phyloP scores from a whole-genome alignment of 2,113 vertebrate genomes.

The Colius striatus region DNA sequence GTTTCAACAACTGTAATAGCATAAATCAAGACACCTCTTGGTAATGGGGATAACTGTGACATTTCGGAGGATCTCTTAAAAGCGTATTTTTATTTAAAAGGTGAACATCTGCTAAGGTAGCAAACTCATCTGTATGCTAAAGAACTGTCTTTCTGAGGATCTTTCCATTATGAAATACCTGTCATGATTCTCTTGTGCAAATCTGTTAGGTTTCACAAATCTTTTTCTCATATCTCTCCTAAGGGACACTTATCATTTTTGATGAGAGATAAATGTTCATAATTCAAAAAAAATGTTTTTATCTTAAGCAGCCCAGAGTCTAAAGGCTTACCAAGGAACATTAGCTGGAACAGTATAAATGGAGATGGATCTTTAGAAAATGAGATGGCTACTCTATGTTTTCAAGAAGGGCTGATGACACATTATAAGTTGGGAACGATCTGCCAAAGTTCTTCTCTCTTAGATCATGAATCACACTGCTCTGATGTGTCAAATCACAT shows the following conservation, averaged over 20 bases:
- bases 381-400: not conserved
- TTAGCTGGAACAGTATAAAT: slow-evolving; percentile 36
- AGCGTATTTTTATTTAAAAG: slow-evolving; percentile 72
- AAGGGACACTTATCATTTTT: slow-evolving; percentile 54
- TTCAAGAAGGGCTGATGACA: slow-evolving; percentile 27
- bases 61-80: slow-evolving; percentile 62
- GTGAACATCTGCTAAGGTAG: slow-evolving; percentile 56
- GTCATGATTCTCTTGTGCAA: slow-evolving; percentile 52
- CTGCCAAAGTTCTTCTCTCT: not conserved
- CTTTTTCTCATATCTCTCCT: slow-evolving; percentile 45
- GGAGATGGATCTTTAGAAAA: slow-evolving; percentile 45
- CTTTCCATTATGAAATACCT: slow-evolving; percentile 63
- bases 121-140: slow-evolving; percentile 47
- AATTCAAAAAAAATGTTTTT: slow-evolving; percentile 17
- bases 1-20: slow-evolving; percentile 50
- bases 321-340: slow-evolving; percentile 46
- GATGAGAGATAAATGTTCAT: slow-evolving; percentile 64
- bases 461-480: slow-evolving; percentile 32
- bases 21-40: slow-evolving; percentile 71
- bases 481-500: slow-evolving; percentile 44
- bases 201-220: slow-evolving; percentile 62
- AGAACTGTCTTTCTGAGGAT: slow-evolving; percentile 58
- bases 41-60: slow-evolving; percentile 63
- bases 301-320: slow-evolving; percentile 34
- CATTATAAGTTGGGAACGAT: slow-evolving; percentile 34